Evolutionary conservation across 2,888 invertebrate species (phyloP).

Genomic region (Tenthredo scrophulariae): DNA sequence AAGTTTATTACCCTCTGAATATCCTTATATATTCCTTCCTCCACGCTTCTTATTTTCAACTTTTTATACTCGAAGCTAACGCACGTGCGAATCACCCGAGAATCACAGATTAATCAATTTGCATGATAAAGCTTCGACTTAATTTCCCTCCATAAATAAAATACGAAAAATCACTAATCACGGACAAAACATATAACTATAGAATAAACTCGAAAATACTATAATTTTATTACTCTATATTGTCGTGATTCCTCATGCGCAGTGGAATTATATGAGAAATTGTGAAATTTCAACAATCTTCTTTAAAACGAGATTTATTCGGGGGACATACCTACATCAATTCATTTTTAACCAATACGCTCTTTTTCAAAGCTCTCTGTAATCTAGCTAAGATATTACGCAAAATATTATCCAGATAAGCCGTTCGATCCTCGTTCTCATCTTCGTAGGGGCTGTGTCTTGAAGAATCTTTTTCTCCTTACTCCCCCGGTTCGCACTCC

Average conservation of each 20-base stretch:
- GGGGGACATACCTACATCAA: neutral
- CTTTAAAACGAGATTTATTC: neutral
- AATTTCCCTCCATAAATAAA: neutral
- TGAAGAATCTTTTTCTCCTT: neutral
- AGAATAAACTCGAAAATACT: neutral
- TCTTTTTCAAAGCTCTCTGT: slow-evolving; percentile 32
- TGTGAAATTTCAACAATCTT: neutral
- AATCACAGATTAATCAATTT: neutral
- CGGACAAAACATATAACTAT: neutral
- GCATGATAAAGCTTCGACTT: neutral
- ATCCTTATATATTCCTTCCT: slow-evolving; percentile 42
- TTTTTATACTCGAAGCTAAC: neutral
- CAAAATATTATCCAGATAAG: slow-evolving; percentile 55
- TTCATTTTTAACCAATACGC: slow-evolving; percentile 42
- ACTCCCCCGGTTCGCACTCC: neutral
- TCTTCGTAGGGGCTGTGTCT: slow-evolving; percentile 37
- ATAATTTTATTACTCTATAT: no score
- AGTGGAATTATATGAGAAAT: neutral
- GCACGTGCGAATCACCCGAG: neutral
- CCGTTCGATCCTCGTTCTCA: slow-evolving; percentile 45
- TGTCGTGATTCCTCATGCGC: neutral
- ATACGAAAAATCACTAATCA: neutral
- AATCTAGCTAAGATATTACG: slow-evolving; percentile 51
- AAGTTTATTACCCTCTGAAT: slow-evolving; percentile 57
- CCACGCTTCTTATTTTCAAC: slow-evolving; percentile 4